Evolutionary conservation across 2,797 vertebrate genomes (phyloP), one percentile per base, ranked within the genome.

Genomic region (Muscicapa striata): DNA sequence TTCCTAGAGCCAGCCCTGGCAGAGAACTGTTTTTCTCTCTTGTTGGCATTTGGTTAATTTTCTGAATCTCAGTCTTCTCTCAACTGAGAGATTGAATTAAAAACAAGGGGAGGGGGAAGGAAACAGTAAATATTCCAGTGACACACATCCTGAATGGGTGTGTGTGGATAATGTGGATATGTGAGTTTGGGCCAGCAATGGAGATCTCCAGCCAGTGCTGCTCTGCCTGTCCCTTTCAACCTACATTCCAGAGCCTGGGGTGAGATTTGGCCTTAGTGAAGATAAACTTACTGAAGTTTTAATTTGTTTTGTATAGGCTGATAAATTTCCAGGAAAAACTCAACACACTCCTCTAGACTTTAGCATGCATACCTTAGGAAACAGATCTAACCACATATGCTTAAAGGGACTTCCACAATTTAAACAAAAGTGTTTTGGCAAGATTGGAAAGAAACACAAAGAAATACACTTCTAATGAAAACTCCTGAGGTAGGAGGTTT

Each of bases 151-250:
- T n/a, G 20, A 45, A 27, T 0, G 7, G 4, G n/a, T 51, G 6
- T 4, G 7, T 27, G 27, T 16, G 22, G 38, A 4, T 67, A 57
- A 46, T 4, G 13, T 38, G 27, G 48, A 22, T 21, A 22, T 5
- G 5, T 8, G n/a, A 43, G n/a, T 7, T 17, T 29, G 24, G 23
- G 48, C 26, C 57, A 57, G 29, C n/a, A 54, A 18, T 16, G 34
- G 29, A 36, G 16, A 45, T 40, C 46, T 73, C 30, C 84, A 75
- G 58, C 16, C 1, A 1, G 57, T 0, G 0, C 72, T 63, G 40
- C 48, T 72, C 36, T 75, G 67, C 49, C 48, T 36, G 0, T 26
- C 40, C 54, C 41, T 68, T 51, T 61, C 63, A 41, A 51, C 23
- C 4, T 5, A 13, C 11, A 75, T 36, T 38, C 40, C 26, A 7